A percentile compares a stretch with the other conserved stretches of the same genome.
These are phyloP conservation scores for Silvanus unidentatus DNA, from an alignment of 2,888 invertebrate genomes.

Conservation along the genomic window DNA sequence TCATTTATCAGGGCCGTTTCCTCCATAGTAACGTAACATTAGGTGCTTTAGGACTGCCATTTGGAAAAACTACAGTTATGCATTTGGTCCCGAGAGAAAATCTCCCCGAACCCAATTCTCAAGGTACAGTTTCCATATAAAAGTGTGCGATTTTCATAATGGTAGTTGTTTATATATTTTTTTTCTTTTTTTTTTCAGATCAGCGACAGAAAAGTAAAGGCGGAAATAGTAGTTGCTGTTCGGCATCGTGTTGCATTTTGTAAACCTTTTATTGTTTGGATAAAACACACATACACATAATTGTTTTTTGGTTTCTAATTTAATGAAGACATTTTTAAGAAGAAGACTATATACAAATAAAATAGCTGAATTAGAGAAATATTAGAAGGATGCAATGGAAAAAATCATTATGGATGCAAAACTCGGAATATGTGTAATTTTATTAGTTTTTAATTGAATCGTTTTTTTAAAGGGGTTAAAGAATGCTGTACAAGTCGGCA, in stretches of 20 bases:
- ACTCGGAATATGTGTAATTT: conserved; percentile 16
- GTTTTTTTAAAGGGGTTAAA: background rate
- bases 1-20: conserved; percentile 99
- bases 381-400: no score
- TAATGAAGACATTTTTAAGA: no score
- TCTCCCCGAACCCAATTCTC: conserved; percentile 97
- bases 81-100: conserved; percentile 99
- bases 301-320: no score
- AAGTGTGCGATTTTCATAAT: background rate
- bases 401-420: conserved; percentile 7
- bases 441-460: conserved; percentile 9
- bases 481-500: conserved; percentile 1
- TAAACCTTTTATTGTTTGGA: conserved; percentile 55
- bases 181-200: conserved; percentile 60
- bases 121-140: conserved; percentile 57
- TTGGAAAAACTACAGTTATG: conserved; percentile 99
- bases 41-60: conserved; percentile 92
- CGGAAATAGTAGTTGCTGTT: conserved; percentile 91
- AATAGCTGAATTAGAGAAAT: conserved; percentile 16
- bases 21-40: conserved; percentile 98
- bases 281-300: no score
- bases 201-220: conserved; percentile 95
- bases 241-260: conserved; percentile 89
- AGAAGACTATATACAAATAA: conserved; percentile 22
- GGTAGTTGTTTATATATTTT: no score